phyloP scores from a whole-genome alignment of 37 sponge, comb jelly and placozoan genomes.

The Eunapius fragilis region DNA sequence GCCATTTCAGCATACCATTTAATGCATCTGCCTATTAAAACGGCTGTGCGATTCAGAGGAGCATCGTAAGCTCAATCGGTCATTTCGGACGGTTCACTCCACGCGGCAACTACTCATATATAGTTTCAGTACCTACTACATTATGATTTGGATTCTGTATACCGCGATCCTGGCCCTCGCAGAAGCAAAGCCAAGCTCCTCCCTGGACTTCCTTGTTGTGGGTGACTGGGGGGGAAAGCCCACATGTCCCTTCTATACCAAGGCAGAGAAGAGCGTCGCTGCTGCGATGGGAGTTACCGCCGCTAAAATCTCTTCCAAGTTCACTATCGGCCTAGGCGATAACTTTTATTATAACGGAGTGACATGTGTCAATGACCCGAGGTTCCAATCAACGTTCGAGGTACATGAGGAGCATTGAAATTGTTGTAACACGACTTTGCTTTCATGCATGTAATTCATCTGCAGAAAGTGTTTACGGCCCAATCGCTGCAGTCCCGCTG shows the following conservation, averaged over 20 bases:
- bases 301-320: constrained; percentile 31
- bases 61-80: too few relatives aligned
- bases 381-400: constrained; percentile 81
- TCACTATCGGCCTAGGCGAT: constrained; percentile 79
- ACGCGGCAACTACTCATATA: too few relatives aligned
- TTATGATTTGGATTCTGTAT: too few relatives aligned
- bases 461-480: constrained; percentile 85
- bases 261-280: constrained; percentile 41
- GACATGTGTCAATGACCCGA: constrained; percentile 63
- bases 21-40: too few relatives aligned
- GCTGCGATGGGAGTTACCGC: constrained; percentile 63
- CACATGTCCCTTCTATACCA: constrained; percentile 59
- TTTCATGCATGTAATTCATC: neutral
- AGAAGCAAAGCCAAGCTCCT: too few relatives aligned
- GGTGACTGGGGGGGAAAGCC: constrained; percentile 86
- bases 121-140: too few relatives aligned
- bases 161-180: too few relatives aligned
- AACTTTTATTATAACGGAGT: constrained; percentile 80
- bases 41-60: too few relatives aligned
- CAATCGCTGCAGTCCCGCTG: constrained; percentile 73
- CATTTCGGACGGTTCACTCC: too few relatives aligned
- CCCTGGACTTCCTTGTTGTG: constrained; percentile 65
- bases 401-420: neutral
- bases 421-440: too few relatives aligned
- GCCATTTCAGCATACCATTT: too few relatives aligned